A percentile compares a stretch with the other conserved stretches of the same genome.
These are phyloP conservation scores for Eospalax fontanierii DNA, from an alignment of 2,797 vertebrate genomes.

Conservation along the genomic window DNA sequence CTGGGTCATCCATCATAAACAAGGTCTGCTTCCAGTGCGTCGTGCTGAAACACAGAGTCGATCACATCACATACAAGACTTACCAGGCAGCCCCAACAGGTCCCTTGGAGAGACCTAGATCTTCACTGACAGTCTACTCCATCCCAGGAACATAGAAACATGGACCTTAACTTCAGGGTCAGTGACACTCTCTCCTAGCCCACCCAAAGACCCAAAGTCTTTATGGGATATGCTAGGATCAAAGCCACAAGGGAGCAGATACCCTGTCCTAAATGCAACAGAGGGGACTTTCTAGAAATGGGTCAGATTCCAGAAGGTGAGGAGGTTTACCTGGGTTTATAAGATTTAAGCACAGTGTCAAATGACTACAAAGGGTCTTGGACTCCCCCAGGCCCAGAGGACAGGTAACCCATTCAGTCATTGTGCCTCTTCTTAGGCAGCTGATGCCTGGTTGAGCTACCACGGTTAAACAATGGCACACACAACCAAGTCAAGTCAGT, in stretches of 20 bases:
- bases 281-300: accelerated
- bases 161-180: background rate
- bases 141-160: background rate
- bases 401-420: background rate
- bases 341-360: background rate
- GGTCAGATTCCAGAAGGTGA: background rate
- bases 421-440: background rate
- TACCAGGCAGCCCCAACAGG: accelerated
- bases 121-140: no score
- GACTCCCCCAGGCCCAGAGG: background rate
- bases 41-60: constrained; percentile 82
- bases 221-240: background rate
- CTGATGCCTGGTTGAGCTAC: background rate
- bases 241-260: background rate
- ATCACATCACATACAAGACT: background rate
- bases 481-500: background rate
- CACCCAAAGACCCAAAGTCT: background rate
- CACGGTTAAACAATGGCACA: background rate
- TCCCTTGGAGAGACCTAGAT: background rate
- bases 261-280: background rate
- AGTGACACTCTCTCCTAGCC: background rate
- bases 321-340: background rate
- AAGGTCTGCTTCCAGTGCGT: constrained; percentile 95
- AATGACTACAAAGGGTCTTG: background rate
- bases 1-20: constrained; percentile 92